These are phyloP conservation scores for Drosophila auraria DNA, from an alignment of 1,140 invertebrate genomes.

Conservation along the genomic window DNA sequence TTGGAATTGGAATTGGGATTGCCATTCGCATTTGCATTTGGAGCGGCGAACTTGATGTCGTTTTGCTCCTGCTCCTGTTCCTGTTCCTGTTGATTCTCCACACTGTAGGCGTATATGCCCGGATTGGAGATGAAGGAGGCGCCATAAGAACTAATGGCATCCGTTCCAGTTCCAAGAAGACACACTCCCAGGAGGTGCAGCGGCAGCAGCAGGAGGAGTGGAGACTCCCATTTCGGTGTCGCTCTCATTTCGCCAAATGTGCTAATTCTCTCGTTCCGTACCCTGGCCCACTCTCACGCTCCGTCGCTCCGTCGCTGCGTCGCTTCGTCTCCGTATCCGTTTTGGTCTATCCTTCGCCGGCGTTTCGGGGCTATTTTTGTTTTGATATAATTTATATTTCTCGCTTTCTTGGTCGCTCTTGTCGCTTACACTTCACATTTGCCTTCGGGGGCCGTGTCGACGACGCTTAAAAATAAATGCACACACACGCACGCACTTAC, in stretches of 20 bases:
- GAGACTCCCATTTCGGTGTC: conserved; percentile 60
- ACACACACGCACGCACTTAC: conserved; percentile 46
- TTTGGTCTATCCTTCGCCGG: conserved; percentile 30
- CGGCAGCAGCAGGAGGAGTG: conserved; percentile 47
- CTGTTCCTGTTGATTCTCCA: conserved; percentile 57
- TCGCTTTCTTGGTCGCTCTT: conserved; percentile 37
- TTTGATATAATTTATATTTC: conserved; percentile 55
- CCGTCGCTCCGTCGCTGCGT: background rate
- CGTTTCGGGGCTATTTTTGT: conserved; percentile 51
- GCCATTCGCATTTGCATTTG: conserved; percentile 44
- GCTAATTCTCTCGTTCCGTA: conserved; percentile 34
- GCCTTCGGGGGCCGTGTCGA: conserved; percentile 44
- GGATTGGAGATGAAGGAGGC: conserved; percentile 79
- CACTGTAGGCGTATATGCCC: conserved; percentile 72
- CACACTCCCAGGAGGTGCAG: conserved; percentile 21
- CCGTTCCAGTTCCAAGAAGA: conserved; percentile 17
- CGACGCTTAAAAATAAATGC: conserved; percentile 75
- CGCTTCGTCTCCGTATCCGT: background rate
- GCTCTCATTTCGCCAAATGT: conserved; percentile 69
- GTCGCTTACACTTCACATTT: conserved; percentile 72
- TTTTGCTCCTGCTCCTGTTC: conserved; percentile 39
- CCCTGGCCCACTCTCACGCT: conserved; percentile 8
- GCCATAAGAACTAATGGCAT: conserved; percentile 50
- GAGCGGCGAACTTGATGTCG: conserved; percentile 67
- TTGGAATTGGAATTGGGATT: conserved; percentile 56